Evolutionary conservation across 2,797 vertebrate genomes (phyloP).

Genomic region (Notolabrus celidotus): DNA sequence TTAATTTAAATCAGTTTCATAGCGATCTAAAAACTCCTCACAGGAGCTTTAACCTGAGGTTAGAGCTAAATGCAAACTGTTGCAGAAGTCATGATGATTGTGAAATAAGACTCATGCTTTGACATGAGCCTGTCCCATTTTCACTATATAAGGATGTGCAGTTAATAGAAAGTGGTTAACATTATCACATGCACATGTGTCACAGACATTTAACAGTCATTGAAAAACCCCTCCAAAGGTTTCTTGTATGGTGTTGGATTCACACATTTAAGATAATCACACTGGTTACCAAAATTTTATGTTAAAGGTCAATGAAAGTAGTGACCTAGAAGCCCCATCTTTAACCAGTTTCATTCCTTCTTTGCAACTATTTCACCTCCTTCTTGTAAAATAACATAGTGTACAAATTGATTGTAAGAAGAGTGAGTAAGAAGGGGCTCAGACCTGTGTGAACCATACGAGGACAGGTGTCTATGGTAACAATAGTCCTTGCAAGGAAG

Average conservation of each 20-base stretch:
- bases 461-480: slow-evolving; percentile 51
- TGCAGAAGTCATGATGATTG: slow-evolving; percentile 25
- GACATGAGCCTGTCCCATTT: slow-evolving; percentile 18
- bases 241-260: neutral
- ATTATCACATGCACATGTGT: neutral
- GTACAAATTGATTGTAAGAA: slow-evolving; percentile 3
- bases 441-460: slow-evolving; percentile 11
- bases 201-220: neutral
- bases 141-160: neutral
- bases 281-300: neutral
- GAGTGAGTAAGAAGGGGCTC: slow-evolving; percentile 30
- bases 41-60: neutral
- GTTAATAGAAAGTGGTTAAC: neutral
- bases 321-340: neutral
- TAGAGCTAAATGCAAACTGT: neutral
- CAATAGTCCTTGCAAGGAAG: slow-evolving; percentile 21
- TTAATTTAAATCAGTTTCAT: too few relatives aligned
- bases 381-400: slow-evolving; percentile 29
- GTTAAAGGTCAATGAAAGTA: neutral
- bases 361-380: neutral
- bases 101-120: neutral
- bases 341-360: neutral
- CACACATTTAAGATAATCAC: neutral
- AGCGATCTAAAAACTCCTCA: too few relatives aligned
- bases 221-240: neutral